These are phyloP conservation scores for Epinephelus malabaricus DNA, from an alignment of 2,797 vertebrate species.

Conservation along the genomic window DNA sequence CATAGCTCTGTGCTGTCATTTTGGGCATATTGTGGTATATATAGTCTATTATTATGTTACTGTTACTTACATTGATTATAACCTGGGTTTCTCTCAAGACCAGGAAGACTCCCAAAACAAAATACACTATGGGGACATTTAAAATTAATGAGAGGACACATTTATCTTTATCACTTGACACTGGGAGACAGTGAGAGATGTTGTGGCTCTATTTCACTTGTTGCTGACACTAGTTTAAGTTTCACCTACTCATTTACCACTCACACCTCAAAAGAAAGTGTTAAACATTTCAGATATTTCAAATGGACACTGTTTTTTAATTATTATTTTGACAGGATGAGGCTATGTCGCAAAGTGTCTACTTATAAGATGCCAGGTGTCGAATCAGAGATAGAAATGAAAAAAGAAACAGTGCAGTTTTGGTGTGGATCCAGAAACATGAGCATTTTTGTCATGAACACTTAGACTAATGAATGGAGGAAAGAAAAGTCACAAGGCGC, in stretches of 20 bases:
- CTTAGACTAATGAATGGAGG: too few relatives aligned
- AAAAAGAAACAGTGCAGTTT: neutral
- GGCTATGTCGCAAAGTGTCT: neutral
- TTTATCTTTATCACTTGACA: conserved; percentile 22
- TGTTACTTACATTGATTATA: neutral
- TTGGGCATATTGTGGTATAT: neutral
- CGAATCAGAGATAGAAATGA: neutral
- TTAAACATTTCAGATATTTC: neutral
- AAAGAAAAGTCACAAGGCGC: too few relatives aligned
- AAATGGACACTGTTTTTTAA: too few relatives aligned
- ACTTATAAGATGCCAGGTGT: neutral
- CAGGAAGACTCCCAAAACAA: neutral
- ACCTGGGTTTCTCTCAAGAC: neutral
- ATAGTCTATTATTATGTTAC: conserved; percentile 9
- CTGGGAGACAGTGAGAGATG: conserved; percentile 14
- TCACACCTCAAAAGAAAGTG: neutral
- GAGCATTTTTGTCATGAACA: neutral
- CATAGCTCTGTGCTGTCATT: conserved; percentile 28
- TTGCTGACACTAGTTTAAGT: neutral
- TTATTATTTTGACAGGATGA: neutral
- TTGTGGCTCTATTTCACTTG: neutral
- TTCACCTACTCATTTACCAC: neutral
- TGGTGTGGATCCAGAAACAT: neutral
- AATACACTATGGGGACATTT: conserved; percentile 13
- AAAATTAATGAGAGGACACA: conserved; percentile 28